Conservation (phyloP, 2,888 invertebrate genomes). For the Philonicus albiceps region DNA sequence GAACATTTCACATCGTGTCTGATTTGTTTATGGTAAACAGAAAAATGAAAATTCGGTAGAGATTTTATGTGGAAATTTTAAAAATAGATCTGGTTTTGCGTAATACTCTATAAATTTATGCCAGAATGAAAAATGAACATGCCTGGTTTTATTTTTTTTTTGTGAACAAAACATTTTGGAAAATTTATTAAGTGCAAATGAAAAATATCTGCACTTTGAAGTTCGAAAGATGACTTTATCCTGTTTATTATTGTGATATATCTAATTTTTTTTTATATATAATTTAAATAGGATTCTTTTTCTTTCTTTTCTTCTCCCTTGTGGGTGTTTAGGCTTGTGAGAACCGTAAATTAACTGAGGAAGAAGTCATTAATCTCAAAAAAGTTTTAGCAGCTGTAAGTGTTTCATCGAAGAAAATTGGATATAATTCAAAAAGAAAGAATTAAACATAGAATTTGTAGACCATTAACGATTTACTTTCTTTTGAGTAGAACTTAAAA, state of each 20-base stretch:
- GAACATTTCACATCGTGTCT: not conserved
- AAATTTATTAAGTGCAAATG: constrained; percentile 9
- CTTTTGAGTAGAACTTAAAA: not conserved
- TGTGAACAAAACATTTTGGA: not conserved
- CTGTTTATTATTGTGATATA: not conserved
- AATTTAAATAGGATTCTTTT: not conserved
- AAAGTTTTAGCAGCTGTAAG: constrained; percentile 79
- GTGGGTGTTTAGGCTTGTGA: constrained; percentile 69
- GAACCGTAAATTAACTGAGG: constrained; percentile 76
- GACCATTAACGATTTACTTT: not conserved
- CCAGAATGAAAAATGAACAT: not conserved
- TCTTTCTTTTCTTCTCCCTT: not conserved
- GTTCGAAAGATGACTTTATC: not conserved
- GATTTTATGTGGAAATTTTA: constrained; percentile 54
- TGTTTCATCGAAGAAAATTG: constrained; percentile 53
- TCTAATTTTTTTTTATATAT: not conserved
- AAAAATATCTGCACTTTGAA: constrained; percentile 34
- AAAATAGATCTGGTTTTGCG: not conserved
- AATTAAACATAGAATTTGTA: not conserved
- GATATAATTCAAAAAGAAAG: not conserved
- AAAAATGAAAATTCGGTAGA: constrained; percentile 56
- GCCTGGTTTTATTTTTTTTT: not conserved
- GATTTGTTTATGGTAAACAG: not conserved
- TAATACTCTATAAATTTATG: not conserved
- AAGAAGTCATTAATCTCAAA: constrained; percentile 76